A percentile compares a stretch with the other conserved stretches of the same genome.
Conservation (phyloP, 2,113 vertebrate genomes). For the Alectura lathami region DNA sequence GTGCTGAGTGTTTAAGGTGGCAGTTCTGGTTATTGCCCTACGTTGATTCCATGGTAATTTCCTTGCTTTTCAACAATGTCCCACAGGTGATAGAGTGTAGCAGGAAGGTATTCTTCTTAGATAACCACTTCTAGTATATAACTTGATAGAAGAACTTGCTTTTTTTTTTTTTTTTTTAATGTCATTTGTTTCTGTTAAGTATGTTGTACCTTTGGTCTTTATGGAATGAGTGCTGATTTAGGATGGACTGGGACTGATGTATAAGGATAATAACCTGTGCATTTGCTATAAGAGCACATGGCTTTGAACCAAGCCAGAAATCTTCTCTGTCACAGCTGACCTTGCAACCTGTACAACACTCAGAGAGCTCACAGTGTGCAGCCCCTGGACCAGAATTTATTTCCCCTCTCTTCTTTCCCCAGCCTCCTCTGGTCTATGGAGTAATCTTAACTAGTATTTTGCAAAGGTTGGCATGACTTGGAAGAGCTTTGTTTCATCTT, state of each 20-base stretch:
- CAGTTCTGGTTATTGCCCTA: neutral
- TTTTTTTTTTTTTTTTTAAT: no score
- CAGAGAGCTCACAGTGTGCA: neutral
- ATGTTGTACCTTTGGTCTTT: neutral
- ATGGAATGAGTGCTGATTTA: neutral
- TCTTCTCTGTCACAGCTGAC: neutral
- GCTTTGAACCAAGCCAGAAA: neutral
- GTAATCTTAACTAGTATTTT: neutral
- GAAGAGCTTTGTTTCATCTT: neutral
- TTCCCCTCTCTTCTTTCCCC: neutral
- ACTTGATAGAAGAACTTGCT: neutral
- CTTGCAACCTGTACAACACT: neutral
- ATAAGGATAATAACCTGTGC: neutral
- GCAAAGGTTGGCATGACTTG: neutral
- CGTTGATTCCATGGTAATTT: neutral
- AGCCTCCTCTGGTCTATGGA: neutral
- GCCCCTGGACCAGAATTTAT: fast-evolving
- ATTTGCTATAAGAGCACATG: neutral
- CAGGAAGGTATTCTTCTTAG: neutral
- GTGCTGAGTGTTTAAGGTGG: neutral
- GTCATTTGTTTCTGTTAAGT: neutral
- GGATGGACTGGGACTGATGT: neutral
- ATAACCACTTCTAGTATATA: neutral
- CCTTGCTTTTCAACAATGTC: neutral
- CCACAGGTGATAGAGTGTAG: neutral